A percentile compares a stretch with the other conserved stretches of the same genome.
Evolutionary conservation across 2,888 invertebrate species (phyloP).

Genomic region (Andrena bucephala): DNA sequence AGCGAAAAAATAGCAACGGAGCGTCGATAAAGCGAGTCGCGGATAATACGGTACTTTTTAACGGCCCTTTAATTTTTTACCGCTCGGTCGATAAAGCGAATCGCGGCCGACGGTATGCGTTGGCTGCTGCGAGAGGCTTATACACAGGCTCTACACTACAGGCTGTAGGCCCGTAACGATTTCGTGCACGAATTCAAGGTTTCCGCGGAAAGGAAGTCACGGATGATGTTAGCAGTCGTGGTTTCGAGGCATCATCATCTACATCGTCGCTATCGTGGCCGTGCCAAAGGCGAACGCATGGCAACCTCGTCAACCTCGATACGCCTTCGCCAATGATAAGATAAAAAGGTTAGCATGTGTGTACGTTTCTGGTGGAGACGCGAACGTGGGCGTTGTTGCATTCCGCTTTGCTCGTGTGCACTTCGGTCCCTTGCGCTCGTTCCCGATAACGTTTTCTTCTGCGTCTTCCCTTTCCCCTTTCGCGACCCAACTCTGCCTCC

Average conservation of each 20-base stretch:
- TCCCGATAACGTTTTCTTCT: conserved; percentile 32
- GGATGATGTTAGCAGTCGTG: conserved; percentile 43
- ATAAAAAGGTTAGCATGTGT: conserved; percentile 77
- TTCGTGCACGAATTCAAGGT: conserved; percentile 44
- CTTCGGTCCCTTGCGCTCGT: conserved; percentile 35
- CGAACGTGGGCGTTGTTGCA: conserved; percentile 61
- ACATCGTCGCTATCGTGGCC: conserved; percentile 51
- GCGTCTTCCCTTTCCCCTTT: background rate
- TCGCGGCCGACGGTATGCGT: conserved; percentile 24
- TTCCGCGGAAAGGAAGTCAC: conserved; percentile 38
- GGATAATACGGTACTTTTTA: conserved; percentile 59
- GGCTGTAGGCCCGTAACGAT: conserved; percentile 27
- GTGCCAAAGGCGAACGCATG: conserved; percentile 73
- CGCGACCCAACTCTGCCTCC: background rate
- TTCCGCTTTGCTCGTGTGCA: conserved; percentile 41
- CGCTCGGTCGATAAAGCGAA: conserved; percentile 67
- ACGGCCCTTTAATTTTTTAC: conserved; percentile 52
- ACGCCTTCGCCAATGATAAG: conserved; percentile 79
- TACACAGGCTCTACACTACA: no score
- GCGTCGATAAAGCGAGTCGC: conserved; percentile 58
- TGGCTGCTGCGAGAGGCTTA: conserved; percentile 20
- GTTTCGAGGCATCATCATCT: conserved; percentile 30
- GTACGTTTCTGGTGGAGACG: conserved; percentile 29
- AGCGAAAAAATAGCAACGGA: background rate
- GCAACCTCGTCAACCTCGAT: conserved; percentile 73